Percentiles rank a stretch among this genome's conserved stretches.
phyloP scores from a whole-genome alignment of 2,797 vertebrate genomes.

The Ctenopoma kingsleyae region DNA sequence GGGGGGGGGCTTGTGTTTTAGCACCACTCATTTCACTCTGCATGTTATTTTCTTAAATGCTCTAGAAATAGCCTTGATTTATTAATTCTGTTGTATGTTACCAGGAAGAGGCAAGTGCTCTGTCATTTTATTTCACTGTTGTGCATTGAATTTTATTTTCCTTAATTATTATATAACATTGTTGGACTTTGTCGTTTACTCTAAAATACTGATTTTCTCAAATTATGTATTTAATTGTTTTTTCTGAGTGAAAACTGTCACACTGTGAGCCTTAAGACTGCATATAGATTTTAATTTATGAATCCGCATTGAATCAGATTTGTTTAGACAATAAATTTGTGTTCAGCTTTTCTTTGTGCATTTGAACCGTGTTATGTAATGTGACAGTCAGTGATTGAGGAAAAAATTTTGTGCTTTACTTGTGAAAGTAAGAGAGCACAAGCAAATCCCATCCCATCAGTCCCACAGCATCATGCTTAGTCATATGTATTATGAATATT shows the following conservation, averaged over 20 bases:
- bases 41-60: slow-evolving; percentile 57
- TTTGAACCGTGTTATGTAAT: slow-evolving; percentile 49
- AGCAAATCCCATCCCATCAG: slow-evolving; percentile 9
- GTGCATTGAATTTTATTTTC: slow-evolving; percentile 2
- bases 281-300: slow-evolving; percentile 7
- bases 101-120: slow-evolving; percentile 34
- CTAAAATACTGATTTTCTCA: background rate
- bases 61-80: slow-evolving; percentile 63
- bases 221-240: background rate
- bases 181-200: background rate
- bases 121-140: slow-evolving; percentile 5
- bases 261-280: background rate
- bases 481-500: slow-evolving; percentile 56
- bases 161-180: background rate
- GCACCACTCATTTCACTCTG: slow-evolving; percentile 45
- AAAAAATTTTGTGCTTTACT: slow-evolving; percentile 14
- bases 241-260: slow-evolving; percentile 7
- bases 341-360: slow-evolving; percentile 39
- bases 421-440: slow-evolving; percentile 11
- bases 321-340: slow-evolving; percentile 26
- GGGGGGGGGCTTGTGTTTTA: slow-evolving; percentile 20
- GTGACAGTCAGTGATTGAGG: slow-evolving; percentile 22
- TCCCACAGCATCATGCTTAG: slow-evolving; percentile 35
- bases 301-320: slow-evolving; percentile 26
- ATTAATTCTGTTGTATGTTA: slow-evolving; percentile 47